phyloP scores from a whole-genome alignment of 2,113 vertebrate species.

The Notothenia coriiceps region DNA sequence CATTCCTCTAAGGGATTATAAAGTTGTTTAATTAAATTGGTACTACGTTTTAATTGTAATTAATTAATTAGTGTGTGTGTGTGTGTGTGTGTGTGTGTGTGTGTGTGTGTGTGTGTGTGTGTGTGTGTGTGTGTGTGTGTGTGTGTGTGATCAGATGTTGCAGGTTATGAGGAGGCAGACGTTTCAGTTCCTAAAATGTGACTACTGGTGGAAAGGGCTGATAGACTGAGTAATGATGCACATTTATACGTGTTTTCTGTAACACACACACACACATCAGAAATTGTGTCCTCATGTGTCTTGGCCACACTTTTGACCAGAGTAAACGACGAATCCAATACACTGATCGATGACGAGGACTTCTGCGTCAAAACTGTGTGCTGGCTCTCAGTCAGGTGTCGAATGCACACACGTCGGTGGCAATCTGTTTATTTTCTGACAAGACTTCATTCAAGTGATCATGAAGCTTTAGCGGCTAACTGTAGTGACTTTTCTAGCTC shows the following conservation, averaged over 20 bases:
- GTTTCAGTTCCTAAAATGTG: constrained; percentile 46
- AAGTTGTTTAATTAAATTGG: not conserved
- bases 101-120: too few species aligned
- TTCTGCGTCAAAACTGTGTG: constrained; percentile 19
- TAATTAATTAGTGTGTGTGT: too few species aligned
- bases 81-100: too few species aligned
- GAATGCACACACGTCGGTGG: constrained; percentile 4
- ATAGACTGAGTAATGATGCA: too few species aligned
- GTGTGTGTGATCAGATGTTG: not conserved
- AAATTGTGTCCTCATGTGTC: constrained; percentile 1
- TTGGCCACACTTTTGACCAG: not conserved
- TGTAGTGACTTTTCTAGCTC: constrained; percentile 44
- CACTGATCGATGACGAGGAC: constrained; percentile 27
- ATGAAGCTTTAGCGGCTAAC: constrained; percentile 25
- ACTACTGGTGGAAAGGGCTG: not conserved
- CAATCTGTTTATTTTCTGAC: constrained; percentile 10
- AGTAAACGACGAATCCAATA: constrained; percentile 17
- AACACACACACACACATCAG: not conserved
- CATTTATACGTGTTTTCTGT: not conserved
- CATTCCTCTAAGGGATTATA: not conserved
- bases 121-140: too few species aligned
- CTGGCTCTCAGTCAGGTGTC: constrained; percentile 8
- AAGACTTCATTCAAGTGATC: constrained; percentile 35
- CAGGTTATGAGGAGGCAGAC: constrained; percentile 8
- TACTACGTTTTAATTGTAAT: too few species aligned